phyloP scores from a whole-genome alignment of 2,113 vertebrate genomes.

The Ondatra zibethicus region DNA sequence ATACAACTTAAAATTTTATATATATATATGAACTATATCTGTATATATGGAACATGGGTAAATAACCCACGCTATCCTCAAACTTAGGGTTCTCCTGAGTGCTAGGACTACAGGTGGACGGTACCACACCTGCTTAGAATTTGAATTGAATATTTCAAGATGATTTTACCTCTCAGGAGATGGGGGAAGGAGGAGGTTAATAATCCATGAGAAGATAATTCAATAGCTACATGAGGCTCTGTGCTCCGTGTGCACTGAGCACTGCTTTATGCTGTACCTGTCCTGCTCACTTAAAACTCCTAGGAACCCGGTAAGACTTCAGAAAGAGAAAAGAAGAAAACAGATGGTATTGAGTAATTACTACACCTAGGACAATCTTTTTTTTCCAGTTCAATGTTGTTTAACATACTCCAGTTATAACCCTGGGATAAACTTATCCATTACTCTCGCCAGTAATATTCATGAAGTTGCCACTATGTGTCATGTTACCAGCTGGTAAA shows the following conservation, averaged over 20 bases:
- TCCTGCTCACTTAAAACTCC: not conserved
- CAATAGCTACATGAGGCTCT: not conserved
- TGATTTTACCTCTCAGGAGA: constrained; percentile 41
- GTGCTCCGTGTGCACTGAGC: not conserved
- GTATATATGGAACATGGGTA: not conserved
- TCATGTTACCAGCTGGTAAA: not conserved
- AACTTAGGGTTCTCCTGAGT: not conserved
- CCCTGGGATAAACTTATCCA: not conserved
- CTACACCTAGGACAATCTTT: constrained; percentile 10
- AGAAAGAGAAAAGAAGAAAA: not conserved
- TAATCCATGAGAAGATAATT: not conserved
- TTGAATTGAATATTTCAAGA: constrained; percentile 39
- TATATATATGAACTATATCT: not conserved
- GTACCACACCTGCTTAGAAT: not conserved
- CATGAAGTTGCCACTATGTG: not conserved
- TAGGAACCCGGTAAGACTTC: not conserved
- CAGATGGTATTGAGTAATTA: not conserved
- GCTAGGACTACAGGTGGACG: not conserved
- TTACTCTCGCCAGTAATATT: not conserved
- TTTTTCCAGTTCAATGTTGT: not conserved
- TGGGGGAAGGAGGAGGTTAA: not conserved
- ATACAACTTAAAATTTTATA: not conserved
- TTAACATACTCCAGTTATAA: not conserved
- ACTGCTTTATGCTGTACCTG: not conserved
- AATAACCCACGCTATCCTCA: not conserved